These are phyloP conservation scores for Premnoplex brunnescens DNA, from an alignment of 2,797 vertebrate species.

Conservation along the genomic window DNA sequence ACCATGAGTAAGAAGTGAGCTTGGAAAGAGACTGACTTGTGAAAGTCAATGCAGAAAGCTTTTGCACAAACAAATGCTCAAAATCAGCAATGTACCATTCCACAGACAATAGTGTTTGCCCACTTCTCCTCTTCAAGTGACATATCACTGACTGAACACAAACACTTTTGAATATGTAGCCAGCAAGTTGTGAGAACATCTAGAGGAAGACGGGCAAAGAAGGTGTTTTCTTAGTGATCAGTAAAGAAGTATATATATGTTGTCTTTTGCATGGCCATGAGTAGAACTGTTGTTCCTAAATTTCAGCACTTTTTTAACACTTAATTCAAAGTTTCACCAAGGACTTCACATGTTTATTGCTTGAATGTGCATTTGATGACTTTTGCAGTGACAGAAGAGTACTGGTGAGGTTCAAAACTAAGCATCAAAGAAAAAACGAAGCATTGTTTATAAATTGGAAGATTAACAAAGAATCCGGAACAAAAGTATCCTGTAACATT, in stretches of 20 bases:
- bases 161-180: neutral
- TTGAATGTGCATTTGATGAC: neutral
- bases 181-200: neutral
- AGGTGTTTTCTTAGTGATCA: neutral
- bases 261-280: neutral
- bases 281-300: neutral
- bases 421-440: neutral
- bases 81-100: neutral
- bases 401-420: neutral
- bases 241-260: neutral
- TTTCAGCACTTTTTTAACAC: neutral
- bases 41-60: neutral
- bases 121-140: neutral
- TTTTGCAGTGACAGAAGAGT: neutral
- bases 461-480: neutral
- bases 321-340: neutral
- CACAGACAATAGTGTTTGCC: neutral
- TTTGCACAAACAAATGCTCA: neutral
- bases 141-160: neutral
- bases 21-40: neutral
- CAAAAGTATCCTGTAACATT: neutral
- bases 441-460: neutral
- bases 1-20: neutral
- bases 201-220: neutral
- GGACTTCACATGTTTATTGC: neutral